Evolutionary conservation across 2,888 invertebrate species (phyloP), one percentile per base, ranked within the genome.

Genomic region (Hyalella azteca): DNA sequence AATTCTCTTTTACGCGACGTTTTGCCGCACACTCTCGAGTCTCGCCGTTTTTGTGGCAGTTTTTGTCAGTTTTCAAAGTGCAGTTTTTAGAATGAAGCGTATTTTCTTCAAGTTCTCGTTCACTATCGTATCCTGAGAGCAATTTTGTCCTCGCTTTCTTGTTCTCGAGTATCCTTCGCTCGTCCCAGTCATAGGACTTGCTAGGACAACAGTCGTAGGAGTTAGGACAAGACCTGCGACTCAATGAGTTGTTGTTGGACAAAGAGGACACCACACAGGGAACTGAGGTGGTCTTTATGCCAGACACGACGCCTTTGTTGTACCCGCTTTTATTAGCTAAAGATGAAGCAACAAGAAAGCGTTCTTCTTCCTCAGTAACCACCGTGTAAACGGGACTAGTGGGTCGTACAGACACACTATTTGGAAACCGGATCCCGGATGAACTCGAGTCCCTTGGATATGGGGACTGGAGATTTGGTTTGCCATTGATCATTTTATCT

Each of bases 351-450:
- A 66, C 4, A 1, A 11, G 11, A 19, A 15, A 66, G 3, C 66
- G 66, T 19, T 66, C 66, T 36, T 66, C 66, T 19, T 66, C 66
- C 19, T 66, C 66, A 19, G 66, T 66, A 29, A 66, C 19, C 11
- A 66, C 36, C 22, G n/a, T n/a, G n/a, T n/a, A n/a, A n/a, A n/a
- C n/a, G n/a, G n/a, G n/a, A n/a, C n/a, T n/a, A n/a, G n/a, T n/a
- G n/a, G n/a, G n/a, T n/a, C n/a, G n/a, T n/a, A n/a, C n/a, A n/a
- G n/a, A n/a, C n/a, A n/a, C n/a, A n/a, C n/a, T n/a, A n/a, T n/a
- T n/a, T n/a, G n/a, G n/a, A n/a, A n/a, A n/a, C n/a, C n/a, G n/a
- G n/a, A n/a, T n/a, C n/a, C n/a, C n/a, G n/a, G n/a, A n/a, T n/a
- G n/a, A n/a, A n/a, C n/a, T n/a, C n/a, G n/a, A n/a, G n/a, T n/a